Percentiles rank a stretch among this genome's conserved stretches.
phyloP scores from a whole-genome alignment of 1,140 invertebrate species.

The Pachyrhynchus sulphureomaculatus region DNA sequence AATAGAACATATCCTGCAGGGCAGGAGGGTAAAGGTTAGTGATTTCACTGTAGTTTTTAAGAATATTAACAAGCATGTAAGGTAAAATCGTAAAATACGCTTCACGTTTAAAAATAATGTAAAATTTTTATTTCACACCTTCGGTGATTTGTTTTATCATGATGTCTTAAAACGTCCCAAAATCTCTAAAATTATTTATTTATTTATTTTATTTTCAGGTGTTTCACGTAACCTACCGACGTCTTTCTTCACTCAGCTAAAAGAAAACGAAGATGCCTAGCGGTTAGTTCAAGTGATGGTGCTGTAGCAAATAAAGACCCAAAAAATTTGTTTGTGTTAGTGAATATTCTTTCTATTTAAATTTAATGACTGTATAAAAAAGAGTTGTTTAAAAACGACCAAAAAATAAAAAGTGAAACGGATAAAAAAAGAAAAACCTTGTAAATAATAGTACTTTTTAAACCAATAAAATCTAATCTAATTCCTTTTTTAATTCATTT shows the following conservation, averaged over 20 bases:
- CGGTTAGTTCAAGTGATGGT: conserved; percentile 31
- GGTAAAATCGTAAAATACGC: no score
- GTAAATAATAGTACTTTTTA: conserved; percentile 16
- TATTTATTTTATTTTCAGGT: conserved; percentile 39
- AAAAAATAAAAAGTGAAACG: conserved; percentile 13
- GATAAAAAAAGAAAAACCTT: background rate
- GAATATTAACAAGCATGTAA: no score
- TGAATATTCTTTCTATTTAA: conserved; percentile 32
- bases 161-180: no score
- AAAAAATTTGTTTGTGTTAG: conserved; percentile 37
- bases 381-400: background rate
- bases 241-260: conserved; percentile 57
- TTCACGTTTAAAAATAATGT: no score
- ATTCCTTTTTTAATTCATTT: conserved; percentile 16
- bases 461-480: conserved; percentile 10
- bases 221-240: conserved; percentile 59
- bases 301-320: conserved; percentile 29
- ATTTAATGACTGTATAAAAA: conserved; percentile 17
- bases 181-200: background rate
- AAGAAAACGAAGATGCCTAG: conserved; percentile 47
- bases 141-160: background rate
- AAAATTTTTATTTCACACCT: no score
- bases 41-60: background rate
- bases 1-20: conserved; percentile 51
- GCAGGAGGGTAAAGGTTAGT: conserved; percentile 51